A percentile compares a stretch with the other conserved stretches of the same genome.
Conservation (phyloP, 2,797 vertebrate species). For the Acrossocheilus fasciatus region DNA sequence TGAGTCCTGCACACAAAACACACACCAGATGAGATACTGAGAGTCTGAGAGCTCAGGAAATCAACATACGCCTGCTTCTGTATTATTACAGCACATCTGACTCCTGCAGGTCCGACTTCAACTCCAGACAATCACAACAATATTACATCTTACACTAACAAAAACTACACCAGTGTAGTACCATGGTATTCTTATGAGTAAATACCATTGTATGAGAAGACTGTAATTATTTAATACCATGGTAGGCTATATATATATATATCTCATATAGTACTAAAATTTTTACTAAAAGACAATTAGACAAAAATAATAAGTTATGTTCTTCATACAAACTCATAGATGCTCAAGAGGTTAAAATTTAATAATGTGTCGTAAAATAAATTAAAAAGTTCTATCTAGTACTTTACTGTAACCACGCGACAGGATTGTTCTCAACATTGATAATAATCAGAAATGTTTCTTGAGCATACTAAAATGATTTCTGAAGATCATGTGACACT, state of each 20-base stretch:
- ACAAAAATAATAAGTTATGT: not conserved
- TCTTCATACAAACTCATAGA: not conserved
- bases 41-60: not conserved
- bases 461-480: not conserved
- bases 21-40: not conserved
- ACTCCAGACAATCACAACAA: not conserved
- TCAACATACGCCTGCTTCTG: not conserved
- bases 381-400: not conserved
- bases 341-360: not conserved
- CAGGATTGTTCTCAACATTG: not conserved
- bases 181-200: not conserved
- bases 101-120: not conserved
- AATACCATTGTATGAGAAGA: not conserved
- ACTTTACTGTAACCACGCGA: not conserved
- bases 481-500: not conserved
- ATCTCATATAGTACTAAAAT: not conserved
- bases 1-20: constrained; percentile 65
- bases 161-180: not conserved
- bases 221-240: not conserved
- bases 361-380: not conserved
- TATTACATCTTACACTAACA: not conserved
- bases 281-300: not conserved
- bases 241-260: too few relatives aligned
- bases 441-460: not conserved
- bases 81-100: not conserved